Conservation (phyloP, 2,113 vertebrate species). For the Pycnonotus jocosus region DNA sequence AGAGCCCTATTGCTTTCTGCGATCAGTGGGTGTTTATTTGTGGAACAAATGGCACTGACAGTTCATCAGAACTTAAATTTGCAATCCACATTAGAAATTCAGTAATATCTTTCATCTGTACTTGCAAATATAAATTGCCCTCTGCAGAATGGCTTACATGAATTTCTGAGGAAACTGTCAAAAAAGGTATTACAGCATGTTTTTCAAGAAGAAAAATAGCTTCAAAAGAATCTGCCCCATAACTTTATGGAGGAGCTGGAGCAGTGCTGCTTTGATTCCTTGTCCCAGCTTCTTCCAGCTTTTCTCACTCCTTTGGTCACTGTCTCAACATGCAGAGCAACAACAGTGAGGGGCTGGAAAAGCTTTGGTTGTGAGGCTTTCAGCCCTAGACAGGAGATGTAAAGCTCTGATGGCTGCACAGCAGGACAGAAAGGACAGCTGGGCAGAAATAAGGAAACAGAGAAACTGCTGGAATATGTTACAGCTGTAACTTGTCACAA, state of each 20-base stretch:
- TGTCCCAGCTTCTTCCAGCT: not conserved
- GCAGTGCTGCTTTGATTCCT: not conserved
- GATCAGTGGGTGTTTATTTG: not conserved
- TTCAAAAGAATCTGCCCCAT: not conserved
- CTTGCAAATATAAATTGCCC: not conserved
- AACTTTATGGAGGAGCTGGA: not conserved
- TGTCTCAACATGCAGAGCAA: not conserved
- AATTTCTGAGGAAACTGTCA: conserved; percentile 15
- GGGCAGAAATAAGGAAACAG: not conserved
- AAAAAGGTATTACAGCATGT: not conserved
- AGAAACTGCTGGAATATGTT: not conserved
- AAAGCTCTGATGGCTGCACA: not conserved
- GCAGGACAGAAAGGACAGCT: not conserved
- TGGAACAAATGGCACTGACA: conserved; percentile 1
- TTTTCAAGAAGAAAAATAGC: not conserved
- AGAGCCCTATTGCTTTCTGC: not conserved
- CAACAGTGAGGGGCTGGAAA: not conserved
- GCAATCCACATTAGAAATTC: not conserved
- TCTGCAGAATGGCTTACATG: not conserved
- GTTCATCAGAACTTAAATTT: not conserved
- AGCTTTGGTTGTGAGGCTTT: not conserved
- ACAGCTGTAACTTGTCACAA: not conserved
- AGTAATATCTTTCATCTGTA: not conserved
- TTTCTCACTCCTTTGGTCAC: not conserved
- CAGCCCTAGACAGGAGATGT: not conserved